phyloP scores from a whole-genome alignment of 2,888 invertebrate genomes.

The Apodemia mormo region DNA sequence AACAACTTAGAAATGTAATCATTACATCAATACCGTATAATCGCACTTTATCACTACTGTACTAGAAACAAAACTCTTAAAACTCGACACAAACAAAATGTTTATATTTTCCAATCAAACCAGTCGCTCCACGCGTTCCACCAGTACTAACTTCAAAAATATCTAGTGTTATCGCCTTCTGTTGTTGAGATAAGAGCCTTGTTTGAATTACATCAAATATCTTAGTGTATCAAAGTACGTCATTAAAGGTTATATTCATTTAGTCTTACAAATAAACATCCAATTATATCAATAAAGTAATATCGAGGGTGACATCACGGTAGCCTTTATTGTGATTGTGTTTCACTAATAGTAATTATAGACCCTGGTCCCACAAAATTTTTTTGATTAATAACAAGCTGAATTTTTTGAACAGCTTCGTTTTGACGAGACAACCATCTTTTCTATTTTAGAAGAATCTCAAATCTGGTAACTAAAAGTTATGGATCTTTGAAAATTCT shows the following conservation, averaged over 20 bases:
- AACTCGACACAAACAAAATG: neutral
- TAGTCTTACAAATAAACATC: conserved; percentile 33
- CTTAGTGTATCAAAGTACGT: conserved; percentile 35
- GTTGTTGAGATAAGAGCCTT: conserved; percentile 30
- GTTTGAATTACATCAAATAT: conserved; percentile 38
- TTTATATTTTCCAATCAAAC: neutral
- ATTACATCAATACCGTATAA: neutral
- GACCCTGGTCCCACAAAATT: too few relatives aligned
- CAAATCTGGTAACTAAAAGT: too few relatives aligned
- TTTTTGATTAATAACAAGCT: too few relatives aligned
- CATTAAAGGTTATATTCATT: conserved; percentile 33
- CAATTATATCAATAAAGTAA: conserved; percentile 19
- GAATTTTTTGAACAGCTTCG: too few relatives aligned
- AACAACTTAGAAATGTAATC: too few relatives aligned
- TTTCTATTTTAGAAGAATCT: too few relatives aligned
- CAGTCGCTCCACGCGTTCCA: neutral
- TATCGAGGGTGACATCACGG: conserved; percentile 5
- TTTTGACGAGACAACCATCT: too few relatives aligned
- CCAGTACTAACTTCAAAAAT: conserved; percentile 4
- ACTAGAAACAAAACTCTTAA: neutral
- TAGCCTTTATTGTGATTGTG: neutral
- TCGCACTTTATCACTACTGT: neutral
- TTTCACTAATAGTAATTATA: neutral
- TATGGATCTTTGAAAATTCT: too few relatives aligned
- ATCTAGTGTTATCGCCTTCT: conserved; percentile 5